phyloP scores from a whole-genome alignment of 2,113 vertebrate species.

The Callaeas wilsoni region DNA sequence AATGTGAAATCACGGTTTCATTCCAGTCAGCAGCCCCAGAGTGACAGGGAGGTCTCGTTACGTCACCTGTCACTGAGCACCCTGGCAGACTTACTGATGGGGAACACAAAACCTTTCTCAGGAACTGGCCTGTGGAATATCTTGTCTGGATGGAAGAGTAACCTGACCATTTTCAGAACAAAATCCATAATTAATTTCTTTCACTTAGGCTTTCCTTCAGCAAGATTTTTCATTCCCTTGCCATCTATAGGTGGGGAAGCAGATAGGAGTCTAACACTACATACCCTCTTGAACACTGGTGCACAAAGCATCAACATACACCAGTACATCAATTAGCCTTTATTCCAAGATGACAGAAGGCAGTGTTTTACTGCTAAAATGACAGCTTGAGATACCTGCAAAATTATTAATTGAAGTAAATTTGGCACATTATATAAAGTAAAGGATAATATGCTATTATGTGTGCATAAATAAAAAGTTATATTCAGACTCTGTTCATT shows the following conservation, averaged over 20 bases:
- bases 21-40: accelerated
- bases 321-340: accelerated
- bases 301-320: background rate
- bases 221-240: background rate
- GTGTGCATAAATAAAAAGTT: background rate
- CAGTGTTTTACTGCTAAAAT: background rate
- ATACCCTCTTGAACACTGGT: background rate
- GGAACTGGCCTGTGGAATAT: background rate
- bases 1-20: background rate
- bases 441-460: background rate
- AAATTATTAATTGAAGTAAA: background rate
- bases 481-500: background rate
- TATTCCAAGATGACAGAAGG: background rate
- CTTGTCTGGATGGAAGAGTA: background rate
- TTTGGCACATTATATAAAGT: background rate
- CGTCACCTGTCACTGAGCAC: background rate
- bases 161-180: background rate
- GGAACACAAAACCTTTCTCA: background rate
- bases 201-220: background rate
- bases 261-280: background rate
- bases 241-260: background rate
- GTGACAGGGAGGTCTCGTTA: accelerated
- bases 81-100: background rate
- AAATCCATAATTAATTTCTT: background rate
- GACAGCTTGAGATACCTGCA: background rate